Percentiles rank a stretch among this genome's conserved stretches.
These are phyloP conservation scores for Sakesphorus luctuosus DNA, from an alignment of 2,113 vertebrate species.

Conservation along the genomic window DNA sequence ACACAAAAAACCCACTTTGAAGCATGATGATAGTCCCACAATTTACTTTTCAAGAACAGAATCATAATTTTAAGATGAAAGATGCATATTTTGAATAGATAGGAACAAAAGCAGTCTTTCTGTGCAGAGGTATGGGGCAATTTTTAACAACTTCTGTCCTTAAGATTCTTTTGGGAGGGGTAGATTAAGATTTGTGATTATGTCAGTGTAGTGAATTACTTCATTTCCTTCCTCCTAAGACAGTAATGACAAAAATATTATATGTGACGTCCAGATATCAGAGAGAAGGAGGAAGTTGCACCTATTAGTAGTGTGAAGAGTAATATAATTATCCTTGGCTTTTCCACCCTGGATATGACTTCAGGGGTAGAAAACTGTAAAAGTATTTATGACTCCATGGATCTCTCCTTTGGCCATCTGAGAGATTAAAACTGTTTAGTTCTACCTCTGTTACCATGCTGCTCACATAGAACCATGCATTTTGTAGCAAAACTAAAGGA, in stretches of 20 bases:
- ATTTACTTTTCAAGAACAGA: neutral
- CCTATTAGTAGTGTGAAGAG: conserved; percentile 27
- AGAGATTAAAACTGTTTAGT: neutral
- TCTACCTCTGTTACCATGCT: neutral
- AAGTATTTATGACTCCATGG: neutral
- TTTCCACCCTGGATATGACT: conserved; percentile 44
- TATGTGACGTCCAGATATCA: conserved; percentile 6
- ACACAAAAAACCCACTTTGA: neutral
- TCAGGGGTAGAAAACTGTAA: conserved; percentile 35
- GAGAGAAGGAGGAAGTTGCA: conserved; percentile 54
- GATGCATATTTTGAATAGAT: conserved; percentile 20
- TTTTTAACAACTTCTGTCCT: conserved; percentile 52
- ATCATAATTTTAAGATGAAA: conserved; percentile 38
- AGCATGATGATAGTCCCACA: neutral
- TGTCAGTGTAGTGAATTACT: conserved; percentile 67
- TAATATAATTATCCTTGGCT: neutral
- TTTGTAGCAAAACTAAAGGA: neutral
- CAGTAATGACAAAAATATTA: conserved; percentile 40
- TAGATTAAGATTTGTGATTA: conserved; percentile 63
- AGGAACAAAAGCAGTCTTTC: neutral
- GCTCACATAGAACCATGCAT: neutral
- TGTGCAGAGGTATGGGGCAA: conserved; percentile 14
- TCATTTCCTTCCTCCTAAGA: conserved; percentile 72
- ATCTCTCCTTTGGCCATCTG: neutral
- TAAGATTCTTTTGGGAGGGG: conserved; percentile 28